Percentiles rank a stretch among this genome's conserved stretches.
These are phyloP conservation scores for Tetraodon nigroviridis DNA, from an alignment of 2,113 vertebrate genomes.

Conservation along the genomic window DNA sequence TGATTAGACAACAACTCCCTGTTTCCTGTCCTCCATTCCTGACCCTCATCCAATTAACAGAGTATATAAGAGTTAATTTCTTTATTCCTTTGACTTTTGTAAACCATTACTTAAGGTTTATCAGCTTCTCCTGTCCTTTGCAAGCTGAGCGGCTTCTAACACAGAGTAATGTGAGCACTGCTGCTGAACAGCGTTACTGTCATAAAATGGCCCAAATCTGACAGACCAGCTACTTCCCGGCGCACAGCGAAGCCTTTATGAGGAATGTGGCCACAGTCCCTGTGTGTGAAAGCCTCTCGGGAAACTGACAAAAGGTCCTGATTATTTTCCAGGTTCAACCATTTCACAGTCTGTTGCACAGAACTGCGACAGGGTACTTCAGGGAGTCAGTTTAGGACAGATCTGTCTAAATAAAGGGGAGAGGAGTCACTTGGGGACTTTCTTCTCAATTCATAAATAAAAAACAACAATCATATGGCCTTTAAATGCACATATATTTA, in stretches of 20 bases:
- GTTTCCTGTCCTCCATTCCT: too few relatives aligned
- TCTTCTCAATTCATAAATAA: not conserved
- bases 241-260: slow-evolving; percentile 31
- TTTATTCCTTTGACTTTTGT: too few relatives aligned
- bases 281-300: slow-evolving; percentile 24
- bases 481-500: too few relatives aligned
- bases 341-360: slow-evolving; percentile 65
- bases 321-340: slow-evolving; percentile 55
- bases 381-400: slow-evolving; percentile 42
- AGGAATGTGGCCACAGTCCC: slow-evolving; percentile 34
- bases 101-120: too few relatives aligned
- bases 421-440: slow-evolving; percentile 16
- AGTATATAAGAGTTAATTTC: too few relatives aligned
- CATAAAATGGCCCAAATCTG: slow-evolving; percentile 17
- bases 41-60: too few relatives aligned
- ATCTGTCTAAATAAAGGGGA: slow-evolving; percentile 29
- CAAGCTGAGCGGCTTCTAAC: too few relatives aligned
- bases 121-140: too few relatives aligned
- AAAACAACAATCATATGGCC: not conserved
- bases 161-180: not conserved
- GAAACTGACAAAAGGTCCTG: slow-evolving; percentile 48
- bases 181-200: not conserved
- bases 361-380: slow-evolving; percentile 42
- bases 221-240: slow-evolving; percentile 24
- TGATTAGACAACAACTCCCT: too few relatives aligned